These are phyloP conservation scores for Cichlasoma orientale DNA, from an alignment of 2,797 vertebrate genomes.

Conservation along the genomic window DNA sequence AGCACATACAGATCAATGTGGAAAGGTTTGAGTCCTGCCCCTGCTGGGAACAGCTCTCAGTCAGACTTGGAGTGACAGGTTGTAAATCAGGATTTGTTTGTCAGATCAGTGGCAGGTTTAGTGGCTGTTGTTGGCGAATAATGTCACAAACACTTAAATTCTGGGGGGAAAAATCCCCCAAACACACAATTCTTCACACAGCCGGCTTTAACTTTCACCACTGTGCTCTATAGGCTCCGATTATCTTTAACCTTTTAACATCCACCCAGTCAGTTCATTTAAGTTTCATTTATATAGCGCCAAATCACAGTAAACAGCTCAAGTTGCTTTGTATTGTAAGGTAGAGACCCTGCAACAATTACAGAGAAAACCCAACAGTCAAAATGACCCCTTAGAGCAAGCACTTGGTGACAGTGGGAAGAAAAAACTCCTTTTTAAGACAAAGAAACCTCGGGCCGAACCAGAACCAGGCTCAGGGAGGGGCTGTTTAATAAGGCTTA, in stretches of 20 bases:
- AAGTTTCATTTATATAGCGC: no score
- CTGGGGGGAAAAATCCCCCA: background rate
- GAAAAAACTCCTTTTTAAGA: no score
- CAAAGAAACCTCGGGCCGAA: no score
- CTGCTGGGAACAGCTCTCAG: slow-evolving; percentile 66
- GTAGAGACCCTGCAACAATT: no score
- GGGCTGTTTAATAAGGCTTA: no score
- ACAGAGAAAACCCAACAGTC: no score
- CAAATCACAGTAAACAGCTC: no score
- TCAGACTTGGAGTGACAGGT: slow-evolving; percentile 66
- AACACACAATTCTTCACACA: slow-evolving; percentile 13
- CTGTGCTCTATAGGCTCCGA: background rate
- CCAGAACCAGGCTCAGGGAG: no score
- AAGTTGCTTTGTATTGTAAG: no score
- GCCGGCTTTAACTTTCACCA: slow-evolving; percentile 6
- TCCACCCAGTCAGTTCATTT: background rate
- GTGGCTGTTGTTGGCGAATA: slow-evolving; percentile 8
- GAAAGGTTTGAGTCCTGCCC: slow-evolving; percentile 63
- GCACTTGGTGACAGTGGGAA: no score
- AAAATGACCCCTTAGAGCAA: no score
- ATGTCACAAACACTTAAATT: slow-evolving; percentile 55
- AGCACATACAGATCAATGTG: slow-evolving; percentile 73
- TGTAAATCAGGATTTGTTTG: slow-evolving; percentile 74
- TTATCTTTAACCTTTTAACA: background rate
- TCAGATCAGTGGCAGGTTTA: slow-evolving; percentile 62